These are phyloP conservation scores for Synergus gifuensis DNA, from an alignment of 2,888 invertebrate genomes.

Conservation along the genomic window DNA sequence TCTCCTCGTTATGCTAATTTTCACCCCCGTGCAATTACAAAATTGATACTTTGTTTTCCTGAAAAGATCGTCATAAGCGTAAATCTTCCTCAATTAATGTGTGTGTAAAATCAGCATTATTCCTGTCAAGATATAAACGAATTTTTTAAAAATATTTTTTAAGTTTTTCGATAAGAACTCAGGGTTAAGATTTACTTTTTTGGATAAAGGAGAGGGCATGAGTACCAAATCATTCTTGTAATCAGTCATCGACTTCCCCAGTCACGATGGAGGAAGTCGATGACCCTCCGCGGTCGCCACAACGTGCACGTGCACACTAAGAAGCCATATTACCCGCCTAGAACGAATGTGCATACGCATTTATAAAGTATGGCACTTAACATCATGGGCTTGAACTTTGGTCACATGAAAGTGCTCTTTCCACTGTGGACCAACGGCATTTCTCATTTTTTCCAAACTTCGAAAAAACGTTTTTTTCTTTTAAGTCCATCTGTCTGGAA, in stretches of 20 bases:
- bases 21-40: not conserved
- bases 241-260: slow-evolving; percentile 39
- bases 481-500: not conserved
- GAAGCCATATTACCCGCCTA: slow-evolving; percentile 4
- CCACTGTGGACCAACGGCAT: not conserved
- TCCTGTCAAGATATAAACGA: not conserved
- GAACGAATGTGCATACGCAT: slow-evolving; percentile 15
- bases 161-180: not conserved
- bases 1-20: slow-evolving; percentile 19
- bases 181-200: not conserved
- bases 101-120: too few relatives aligned
- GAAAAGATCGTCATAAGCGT: not conserved
- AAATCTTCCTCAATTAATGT: not conserved
- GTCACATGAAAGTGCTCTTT: not conserved
- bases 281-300: slow-evolving; percentile 8
- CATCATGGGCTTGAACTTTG: slow-evolving; percentile 7
- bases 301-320: slow-evolving; percentile 34
- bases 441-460: not conserved
- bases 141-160: not conserved
- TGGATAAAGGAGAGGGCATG: not conserved
- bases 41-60: not conserved
- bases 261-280: slow-evolving; percentile 40
- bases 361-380: slow-evolving; percentile 21
- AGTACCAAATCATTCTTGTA: slow-evolving; percentile 27
- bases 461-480: too few relatives aligned